These are phyloP conservation scores for Ctenicera cuprea DNA, from an alignment of 2,888 invertebrate species.

Conservation along the genomic window DNA sequence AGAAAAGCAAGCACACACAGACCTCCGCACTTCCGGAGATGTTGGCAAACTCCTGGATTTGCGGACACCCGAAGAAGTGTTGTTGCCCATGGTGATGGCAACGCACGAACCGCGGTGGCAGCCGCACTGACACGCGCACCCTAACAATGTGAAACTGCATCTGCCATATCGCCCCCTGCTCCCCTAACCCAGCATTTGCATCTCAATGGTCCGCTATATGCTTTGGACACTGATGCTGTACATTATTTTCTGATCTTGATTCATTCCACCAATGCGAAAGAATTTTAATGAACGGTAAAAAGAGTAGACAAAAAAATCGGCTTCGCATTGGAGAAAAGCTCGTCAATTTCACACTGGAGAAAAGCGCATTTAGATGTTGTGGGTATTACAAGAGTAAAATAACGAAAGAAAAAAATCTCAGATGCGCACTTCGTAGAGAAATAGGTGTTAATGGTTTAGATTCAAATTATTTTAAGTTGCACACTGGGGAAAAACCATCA, in stretches of 20 bases:
- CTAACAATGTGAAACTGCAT: slow-evolving; percentile 62
- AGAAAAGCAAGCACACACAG: slow-evolving; percentile 16
- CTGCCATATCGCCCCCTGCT: slow-evolving; percentile 59
- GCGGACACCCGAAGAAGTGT: slow-evolving; percentile 64
- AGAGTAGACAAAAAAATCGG: background rate
- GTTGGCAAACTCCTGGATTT: slow-evolving; percentile 86
- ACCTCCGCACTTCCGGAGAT: slow-evolving; percentile 76
- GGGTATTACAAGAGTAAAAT: too few relatives aligned
- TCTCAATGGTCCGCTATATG: slow-evolving; percentile 63
- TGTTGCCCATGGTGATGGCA: slow-evolving; percentile 68
- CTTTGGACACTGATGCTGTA: slow-evolving; percentile 51
- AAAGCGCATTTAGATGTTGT: too few relatives aligned
- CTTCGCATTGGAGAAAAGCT: too few relatives aligned
- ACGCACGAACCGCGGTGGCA: slow-evolving; percentile 50
- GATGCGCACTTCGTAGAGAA: too few relatives aligned
- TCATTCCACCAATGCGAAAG: slow-evolving; percentile 29
- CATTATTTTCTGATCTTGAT: slow-evolving; percentile 16
- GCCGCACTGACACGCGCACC: slow-evolving; percentile 56
- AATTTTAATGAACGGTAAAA: slow-evolving; percentile 26
- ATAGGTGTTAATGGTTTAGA: too few relatives aligned
- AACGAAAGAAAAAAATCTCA: too few relatives aligned
- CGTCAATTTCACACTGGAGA: too few relatives aligned
- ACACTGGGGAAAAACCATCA: too few relatives aligned
- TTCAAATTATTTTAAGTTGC: too few relatives aligned
- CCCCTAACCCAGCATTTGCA: slow-evolving; percentile 66